Evolutionary conservation across 2,888 invertebrate genomes (phyloP).

Genomic region (Andrena flavipes): DNA sequence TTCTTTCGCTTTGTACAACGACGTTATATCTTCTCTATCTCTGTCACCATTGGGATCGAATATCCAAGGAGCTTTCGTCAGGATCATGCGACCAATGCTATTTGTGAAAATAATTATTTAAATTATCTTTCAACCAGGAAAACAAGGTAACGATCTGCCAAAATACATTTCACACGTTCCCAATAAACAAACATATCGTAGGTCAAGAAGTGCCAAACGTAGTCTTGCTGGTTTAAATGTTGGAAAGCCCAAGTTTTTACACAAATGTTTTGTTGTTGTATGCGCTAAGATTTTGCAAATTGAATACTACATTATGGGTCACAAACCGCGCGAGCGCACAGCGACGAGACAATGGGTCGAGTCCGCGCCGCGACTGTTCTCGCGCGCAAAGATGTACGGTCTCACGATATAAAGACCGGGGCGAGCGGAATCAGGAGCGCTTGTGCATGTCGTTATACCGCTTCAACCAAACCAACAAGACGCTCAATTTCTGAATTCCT

Average conservation of each 20-base stretch:
- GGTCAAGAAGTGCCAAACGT: not conserved
- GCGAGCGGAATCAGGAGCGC: too few species aligned
- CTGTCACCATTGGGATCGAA: conserved; percentile 90
- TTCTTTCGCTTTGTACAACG: conserved; percentile 90
- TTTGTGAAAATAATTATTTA: not conserved
- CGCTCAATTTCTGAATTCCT: too few species aligned
- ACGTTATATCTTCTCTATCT: conserved; percentile 90
- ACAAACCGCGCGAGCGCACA: too few species aligned
- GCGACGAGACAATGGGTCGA: too few species aligned
- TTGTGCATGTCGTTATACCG: too few species aligned
- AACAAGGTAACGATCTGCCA: not conserved
- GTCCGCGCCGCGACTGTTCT: too few species aligned
- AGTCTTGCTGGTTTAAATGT: not conserved
- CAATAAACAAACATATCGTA: not conserved
- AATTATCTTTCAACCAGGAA: not conserved
- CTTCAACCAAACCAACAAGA: too few species aligned
- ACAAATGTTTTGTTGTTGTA: conserved; percentile 9
- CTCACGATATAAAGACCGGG: too few species aligned
- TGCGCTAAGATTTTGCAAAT: not conserved
- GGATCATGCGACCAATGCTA: conserved; percentile 91
- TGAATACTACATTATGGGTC: too few species aligned
- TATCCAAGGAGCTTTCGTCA: conserved; percentile 91
- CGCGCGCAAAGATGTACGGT: too few species aligned
- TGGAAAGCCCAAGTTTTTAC: not conserved
- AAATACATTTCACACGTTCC: not conserved